Evolutionary conservation across 2,113 vertebrate species (phyloP).

Genomic region (Bombycilla garrulus): DNA sequence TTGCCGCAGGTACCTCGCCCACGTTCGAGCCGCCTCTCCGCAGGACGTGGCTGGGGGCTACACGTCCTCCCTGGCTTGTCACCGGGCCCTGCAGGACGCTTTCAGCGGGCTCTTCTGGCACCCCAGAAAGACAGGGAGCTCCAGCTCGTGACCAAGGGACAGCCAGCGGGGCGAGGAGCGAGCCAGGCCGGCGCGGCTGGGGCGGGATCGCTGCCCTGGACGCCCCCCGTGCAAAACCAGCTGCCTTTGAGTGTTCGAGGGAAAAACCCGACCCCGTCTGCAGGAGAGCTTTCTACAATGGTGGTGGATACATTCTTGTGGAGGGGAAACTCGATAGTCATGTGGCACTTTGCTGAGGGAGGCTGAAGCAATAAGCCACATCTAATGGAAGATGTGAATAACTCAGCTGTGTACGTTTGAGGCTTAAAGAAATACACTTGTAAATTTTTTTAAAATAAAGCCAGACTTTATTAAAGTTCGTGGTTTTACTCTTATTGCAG

Average conservation of each 20-base stretch:
- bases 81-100: conserved; percentile 93
- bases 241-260: conserved; percentile 1
- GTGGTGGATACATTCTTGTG: conserved; percentile 37
- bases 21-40: conserved; percentile 85
- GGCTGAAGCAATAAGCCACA: conserved; percentile 69
- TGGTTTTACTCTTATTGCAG: conserved; percentile 74
- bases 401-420: conserved; percentile 64
- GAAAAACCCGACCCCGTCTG: not conserved
- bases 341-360: conserved; percentile 64
- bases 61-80: conserved; percentile 88
- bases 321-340: conserved; percentile 58
- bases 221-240: conserved; percentile 7
- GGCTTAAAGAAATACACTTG: conserved; percentile 73
- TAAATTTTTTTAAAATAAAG: conserved; percentile 77
- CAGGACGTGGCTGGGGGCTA: conserved; percentile 97
- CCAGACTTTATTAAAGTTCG: conserved; percentile 71
- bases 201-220: conserved; percentile 36
- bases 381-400: conserved; percentile 75
- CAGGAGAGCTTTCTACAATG: conserved; percentile 28
- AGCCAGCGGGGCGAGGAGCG: not conserved
- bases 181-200: not conserved
- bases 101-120: conserved; percentile 93
- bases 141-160: not conserved
- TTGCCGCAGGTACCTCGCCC: conserved; percentile 88
- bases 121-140: conserved; percentile 55